A percentile compares a stretch with the other conserved stretches of the same genome.
phyloP scores from a whole-genome alignment of 2,797 vertebrate genomes.

The Gephyroberyx darwinii region DNA sequence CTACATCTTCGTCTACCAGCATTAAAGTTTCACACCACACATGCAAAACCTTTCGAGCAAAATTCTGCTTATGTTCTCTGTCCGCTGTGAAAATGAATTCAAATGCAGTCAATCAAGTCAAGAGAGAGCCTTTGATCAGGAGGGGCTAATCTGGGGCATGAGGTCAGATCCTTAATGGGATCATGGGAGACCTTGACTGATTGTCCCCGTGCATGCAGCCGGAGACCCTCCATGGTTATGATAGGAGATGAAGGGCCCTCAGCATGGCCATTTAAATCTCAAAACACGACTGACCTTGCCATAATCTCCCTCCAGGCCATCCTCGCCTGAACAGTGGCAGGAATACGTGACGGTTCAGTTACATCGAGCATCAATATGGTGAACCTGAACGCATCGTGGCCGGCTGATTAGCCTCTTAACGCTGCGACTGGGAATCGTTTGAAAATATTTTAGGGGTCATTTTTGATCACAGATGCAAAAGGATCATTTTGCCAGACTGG shows the following conservation, averaged over 20 bases:
- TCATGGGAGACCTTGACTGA: not conserved
- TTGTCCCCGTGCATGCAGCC: not conserved
- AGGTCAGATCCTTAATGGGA: conserved; percentile 8
- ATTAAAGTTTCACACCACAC: no score
- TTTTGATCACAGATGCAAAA: no score
- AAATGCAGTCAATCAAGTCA: conserved; percentile 16
- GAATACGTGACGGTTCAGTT: no score
- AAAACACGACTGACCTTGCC: not conserved
- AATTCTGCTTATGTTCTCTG: not conserved
- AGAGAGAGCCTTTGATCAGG: not conserved
- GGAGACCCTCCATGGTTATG: not conserved
- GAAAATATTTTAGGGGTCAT: no score
- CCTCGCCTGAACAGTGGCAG: not conserved
- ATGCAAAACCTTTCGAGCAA: no score
- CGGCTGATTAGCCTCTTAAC: no score
- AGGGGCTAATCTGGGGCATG: not conserved
- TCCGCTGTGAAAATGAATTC: conserved; percentile 25
- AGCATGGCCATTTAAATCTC: not conserved
- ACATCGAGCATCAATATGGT: not conserved
- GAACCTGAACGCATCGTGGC: not conserved
- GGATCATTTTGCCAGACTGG: no score
- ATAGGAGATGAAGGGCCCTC: not conserved
- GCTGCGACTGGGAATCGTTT: no score
- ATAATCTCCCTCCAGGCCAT: no score
- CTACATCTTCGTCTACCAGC: no score